Conservation (phyloP, 1,140 invertebrate genomes). For the Drosophila parvula region DNA sequence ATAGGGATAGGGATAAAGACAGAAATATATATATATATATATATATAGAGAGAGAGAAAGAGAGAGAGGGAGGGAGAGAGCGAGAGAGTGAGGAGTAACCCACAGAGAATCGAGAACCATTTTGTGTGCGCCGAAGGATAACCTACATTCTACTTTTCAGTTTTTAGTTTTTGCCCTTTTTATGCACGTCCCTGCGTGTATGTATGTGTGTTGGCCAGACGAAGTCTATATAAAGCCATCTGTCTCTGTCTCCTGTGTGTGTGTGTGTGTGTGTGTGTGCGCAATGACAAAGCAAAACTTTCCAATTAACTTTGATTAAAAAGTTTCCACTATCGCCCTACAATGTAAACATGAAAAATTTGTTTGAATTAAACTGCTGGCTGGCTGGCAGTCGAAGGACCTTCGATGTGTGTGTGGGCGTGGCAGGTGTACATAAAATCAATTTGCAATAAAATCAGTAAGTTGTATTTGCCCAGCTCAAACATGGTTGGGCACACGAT, state of each 20-base stretch:
- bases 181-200: slow-evolving; percentile 55
- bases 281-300: slow-evolving; percentile 82
- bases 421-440: slow-evolving; percentile 75
- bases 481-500: slow-evolving; percentile 30
- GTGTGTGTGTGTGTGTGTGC: slow-evolving; percentile 52
- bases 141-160: slow-evolving; percentile 80
- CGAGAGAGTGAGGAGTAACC: slow-evolving; percentile 29
- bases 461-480: slow-evolving; percentile 74
- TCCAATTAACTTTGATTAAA: slow-evolving; percentile 83
- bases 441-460: slow-evolving; percentile 82
- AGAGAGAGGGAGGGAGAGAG: background rate
- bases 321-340: slow-evolving; percentile 80
- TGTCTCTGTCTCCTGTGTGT: slow-evolving; percentile 27
- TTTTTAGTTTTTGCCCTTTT: slow-evolving; percentile 76
- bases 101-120: slow-evolving; percentile 58
- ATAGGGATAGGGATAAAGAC: slow-evolving; percentile 25
- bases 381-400: slow-evolving; percentile 21
- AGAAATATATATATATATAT: slow-evolving; percentile 39
- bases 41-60: slow-evolving; percentile 9
- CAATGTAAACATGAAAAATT: slow-evolving; percentile 83
- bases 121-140: slow-evolving; percentile 81
- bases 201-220: slow-evolving; percentile 37
- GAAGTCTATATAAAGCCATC: slow-evolving; percentile 42
- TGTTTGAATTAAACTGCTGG: slow-evolving; percentile 74
- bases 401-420: slow-evolving; percentile 23